Conservation (phyloP, 2,888 invertebrate genomes). For the Acleris laterana region DNA sequence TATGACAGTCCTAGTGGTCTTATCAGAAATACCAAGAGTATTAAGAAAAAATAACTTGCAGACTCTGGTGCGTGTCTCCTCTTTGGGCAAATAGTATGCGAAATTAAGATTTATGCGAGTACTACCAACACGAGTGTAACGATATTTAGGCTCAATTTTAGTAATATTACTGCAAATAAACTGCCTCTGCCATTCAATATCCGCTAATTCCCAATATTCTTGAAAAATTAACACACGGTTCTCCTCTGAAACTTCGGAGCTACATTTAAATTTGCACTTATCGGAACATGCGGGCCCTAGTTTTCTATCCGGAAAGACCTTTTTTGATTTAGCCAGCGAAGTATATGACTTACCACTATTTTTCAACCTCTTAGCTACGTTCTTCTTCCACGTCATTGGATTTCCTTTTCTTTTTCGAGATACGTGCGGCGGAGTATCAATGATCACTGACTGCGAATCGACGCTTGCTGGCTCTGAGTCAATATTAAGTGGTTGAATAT, state of each 20-base stretch:
- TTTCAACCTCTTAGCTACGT: slow-evolving; percentile 38
- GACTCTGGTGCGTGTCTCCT: slow-evolving; percentile 32
- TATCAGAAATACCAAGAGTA: slow-evolving; percentile 35
- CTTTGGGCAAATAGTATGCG: slow-evolving; percentile 44
- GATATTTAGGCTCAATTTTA: slow-evolving; percentile 41
- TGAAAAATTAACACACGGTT: slow-evolving; percentile 39
- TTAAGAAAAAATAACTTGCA: slow-evolving; percentile 28
- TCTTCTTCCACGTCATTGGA: slow-evolving; percentile 34
- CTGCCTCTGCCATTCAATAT: slow-evolving; percentile 41
- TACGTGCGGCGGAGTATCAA: slow-evolving; percentile 7
- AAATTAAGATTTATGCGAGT: slow-evolving; percentile 40
- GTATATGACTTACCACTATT: slow-evolving; percentile 40
- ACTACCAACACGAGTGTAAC: slow-evolving; percentile 42
- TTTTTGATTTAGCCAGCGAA: slow-evolving; percentile 37
- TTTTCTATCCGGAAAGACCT: slow-evolving; percentile 39
- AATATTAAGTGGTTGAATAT: slow-evolving; percentile 7
- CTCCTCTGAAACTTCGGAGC: slow-evolving; percentile 39
- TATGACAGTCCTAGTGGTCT: slow-evolving; percentile 40
- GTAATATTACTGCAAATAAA: slow-evolving; percentile 40
- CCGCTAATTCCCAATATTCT: slow-evolving; percentile 39
- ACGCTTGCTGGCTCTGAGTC: slow-evolving; percentile 1
- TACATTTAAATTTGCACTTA: slow-evolving; percentile 44
- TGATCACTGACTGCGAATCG: not conserved
- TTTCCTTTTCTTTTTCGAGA: slow-evolving; percentile 37
- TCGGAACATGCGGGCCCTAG: slow-evolving; percentile 38